These are phyloP conservation scores for Ditylenchus dipsaci DNA, from an alignment of 1,140 invertebrate species.

Conservation along the genomic window DNA sequence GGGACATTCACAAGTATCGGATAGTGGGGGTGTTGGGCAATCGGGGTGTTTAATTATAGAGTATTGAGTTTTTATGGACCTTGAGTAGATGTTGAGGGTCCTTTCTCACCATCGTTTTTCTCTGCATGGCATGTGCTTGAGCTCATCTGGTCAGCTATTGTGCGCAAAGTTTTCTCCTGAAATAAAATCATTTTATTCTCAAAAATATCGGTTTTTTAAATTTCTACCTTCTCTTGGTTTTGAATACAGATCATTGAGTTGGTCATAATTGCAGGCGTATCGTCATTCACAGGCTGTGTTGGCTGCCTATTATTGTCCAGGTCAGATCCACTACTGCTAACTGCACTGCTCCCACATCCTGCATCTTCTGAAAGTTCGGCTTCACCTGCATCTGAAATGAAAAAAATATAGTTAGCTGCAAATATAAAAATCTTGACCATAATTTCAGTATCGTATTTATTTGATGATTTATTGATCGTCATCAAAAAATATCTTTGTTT, in stretches of 20 bases:
- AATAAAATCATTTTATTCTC: conserved; percentile 1
- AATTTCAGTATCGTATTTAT: too few relatives aligned
- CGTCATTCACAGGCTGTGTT: neutral
- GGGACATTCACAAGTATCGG: too few relatives aligned
- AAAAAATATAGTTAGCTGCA: neutral
- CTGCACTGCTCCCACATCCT: conserved; percentile 17
- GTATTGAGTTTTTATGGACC: too few relatives aligned
- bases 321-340: conserved; percentile 11
- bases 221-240: neutral
- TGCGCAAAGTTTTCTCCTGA: conserved; percentile 12
- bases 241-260: neutral
- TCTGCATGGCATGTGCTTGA: neutral
- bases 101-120: neutral
- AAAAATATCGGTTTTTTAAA: neutral
- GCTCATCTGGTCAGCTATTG: conserved; percentile 11
- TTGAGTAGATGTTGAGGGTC: neutral
- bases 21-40: too few relatives aligned
- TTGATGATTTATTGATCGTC: too few relatives aligned
- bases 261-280: neutral
- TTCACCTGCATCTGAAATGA: neutral
- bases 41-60: too few relatives aligned
- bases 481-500: too few relatives aligned
- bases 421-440: too few relatives aligned
- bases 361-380: conserved; percentile 5
- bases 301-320: neutral